A percentile compares a stretch with the other conserved stretches of the same genome.
phyloP scores from a whole-genome alignment of 2,888 invertebrate genomes.

The Trichopria drosophilae region DNA sequence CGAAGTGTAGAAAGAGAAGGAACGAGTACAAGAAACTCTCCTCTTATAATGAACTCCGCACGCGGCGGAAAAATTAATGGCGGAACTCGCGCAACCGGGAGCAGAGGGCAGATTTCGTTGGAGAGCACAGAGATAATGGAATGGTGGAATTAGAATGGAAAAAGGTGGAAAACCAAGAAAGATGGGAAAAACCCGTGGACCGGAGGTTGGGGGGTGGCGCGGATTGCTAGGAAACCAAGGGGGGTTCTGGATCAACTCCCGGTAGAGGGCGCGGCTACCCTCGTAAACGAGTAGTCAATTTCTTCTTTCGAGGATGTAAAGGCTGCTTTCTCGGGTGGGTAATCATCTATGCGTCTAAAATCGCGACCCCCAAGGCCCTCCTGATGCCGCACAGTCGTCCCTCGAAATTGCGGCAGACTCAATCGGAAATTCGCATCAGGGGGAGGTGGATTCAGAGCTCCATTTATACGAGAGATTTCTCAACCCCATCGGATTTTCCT shows the following conservation, averaged over 20 bases:
- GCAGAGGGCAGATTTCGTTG: slow-evolving; percentile 9
- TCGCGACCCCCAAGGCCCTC: slow-evolving; percentile 3
- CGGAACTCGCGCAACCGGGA: slow-evolving; percentile 14
- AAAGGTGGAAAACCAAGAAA: slow-evolving; percentile 13
- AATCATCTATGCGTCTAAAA: slow-evolving; percentile 13
- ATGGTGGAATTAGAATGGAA: slow-evolving; percentile 17
- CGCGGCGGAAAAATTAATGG: slow-evolving; percentile 31
- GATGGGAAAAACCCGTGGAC: background rate
- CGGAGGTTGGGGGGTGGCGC: too few species aligned
- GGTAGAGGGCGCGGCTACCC: background rate
- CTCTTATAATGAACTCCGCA: slow-evolving; percentile 30
- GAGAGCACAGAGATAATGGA: slow-evolving; percentile 21
- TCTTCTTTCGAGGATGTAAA: slow-evolving; percentile 14
- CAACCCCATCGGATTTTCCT: too few species aligned
- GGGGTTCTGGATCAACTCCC: too few species aligned
- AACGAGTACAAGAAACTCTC: slow-evolving; percentile 7
- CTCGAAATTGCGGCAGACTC: slow-evolving; percentile 13
- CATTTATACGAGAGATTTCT: too few species aligned
- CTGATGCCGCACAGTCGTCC: too few species aligned
- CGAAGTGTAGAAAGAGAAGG: slow-evolving; percentile 4
- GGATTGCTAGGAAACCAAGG: too few species aligned
- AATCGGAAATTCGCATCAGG: slow-evolving; percentile 9
- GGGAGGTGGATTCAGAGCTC: too few species aligned
- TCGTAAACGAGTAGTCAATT: slow-evolving; percentile 27
- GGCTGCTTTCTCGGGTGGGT: background rate